Base-by-base conservation (phyloP, 2,797 vertebrate species). In the Microctenopoma lineatum region DNA sequence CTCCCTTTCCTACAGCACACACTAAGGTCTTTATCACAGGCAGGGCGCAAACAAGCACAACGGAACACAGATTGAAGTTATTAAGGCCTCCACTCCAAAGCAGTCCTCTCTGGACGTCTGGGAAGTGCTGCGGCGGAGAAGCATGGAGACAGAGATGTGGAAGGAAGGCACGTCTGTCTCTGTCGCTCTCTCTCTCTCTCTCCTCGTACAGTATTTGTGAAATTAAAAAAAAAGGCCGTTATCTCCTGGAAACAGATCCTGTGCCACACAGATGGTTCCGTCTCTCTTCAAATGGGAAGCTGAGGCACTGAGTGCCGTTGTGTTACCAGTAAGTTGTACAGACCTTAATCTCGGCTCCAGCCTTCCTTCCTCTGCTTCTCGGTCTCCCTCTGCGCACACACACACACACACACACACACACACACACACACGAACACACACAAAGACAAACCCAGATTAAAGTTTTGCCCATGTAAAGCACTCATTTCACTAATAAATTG, bases 191-290 rank as follows among this genome's bases (percentile, higher is more conserved):
- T 83, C 63, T 44, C 61, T 52, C 59, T 72, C 44, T 64, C 64
- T 56, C 41, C 34, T 11, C 66, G 62, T 85, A 75, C 87, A 84
- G 83, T 85, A 84, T 88, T 88, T 90, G 88, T 84, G 87, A 92
- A 94, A 94, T 92, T 90, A 92, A 89, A 89, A 34, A 85, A 87
- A 75, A 21, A 21, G 21, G 86, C 80, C 12, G 92, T 94, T 95
- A 95, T 94, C 94, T 94, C 86, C 78, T 87, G 84, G 92, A 94
- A 95, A 93, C 94, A 94, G 93, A 95, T 92, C 90, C 87, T 75
- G 84, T 83, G 89, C 87, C 88, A 90, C 87, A 88, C 85, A 90
- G 90, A 92, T 93, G 90, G 89, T 91, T 92, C 91, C 90, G 87
- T 92, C 92, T 88, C 82, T 88, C 91, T 93, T 90, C 89, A 91